phyloP scores from a whole-genome alignment of 1,140 invertebrate genomes.

The Agrypnia vestita region DNA sequence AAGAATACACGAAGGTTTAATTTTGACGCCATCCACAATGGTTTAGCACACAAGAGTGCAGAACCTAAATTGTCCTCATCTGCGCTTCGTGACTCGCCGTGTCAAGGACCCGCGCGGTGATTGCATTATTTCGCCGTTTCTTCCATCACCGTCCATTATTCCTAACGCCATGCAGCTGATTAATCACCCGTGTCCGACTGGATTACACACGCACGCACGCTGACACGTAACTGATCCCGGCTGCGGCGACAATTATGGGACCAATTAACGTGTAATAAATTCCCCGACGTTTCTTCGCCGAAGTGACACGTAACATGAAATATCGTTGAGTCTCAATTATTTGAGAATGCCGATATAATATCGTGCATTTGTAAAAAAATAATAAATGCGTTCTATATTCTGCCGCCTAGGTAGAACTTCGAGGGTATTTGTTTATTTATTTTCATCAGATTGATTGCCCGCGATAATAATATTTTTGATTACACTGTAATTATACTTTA shows the following conservation, averaged over 20 bases:
- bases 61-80: slow-evolving; percentile 30
- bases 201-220: slow-evolving; percentile 25
- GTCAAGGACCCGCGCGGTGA: slow-evolving; percentile 44
- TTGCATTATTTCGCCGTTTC: slow-evolving; percentile 38
- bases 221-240: slow-evolving; percentile 46
- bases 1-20: too few relatives aligned
- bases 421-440: too few relatives aligned
- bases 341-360: too few relatives aligned
- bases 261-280: slow-evolving; percentile 22
- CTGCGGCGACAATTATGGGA: slow-evolving; percentile 23
- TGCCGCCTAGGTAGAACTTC: too few relatives aligned
- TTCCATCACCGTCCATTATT: slow-evolving; percentile 45
- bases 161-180: slow-evolving; percentile 2
- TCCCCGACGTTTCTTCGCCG: neutral
- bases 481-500: too few relatives aligned
- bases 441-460: too few relatives aligned
- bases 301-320: slow-evolving; percentile 16
- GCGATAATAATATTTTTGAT: too few relatives aligned
- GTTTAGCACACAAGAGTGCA: slow-evolving; percentile 6
- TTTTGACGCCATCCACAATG: neutral
- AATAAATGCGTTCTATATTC: too few relatives aligned
- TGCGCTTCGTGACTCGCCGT: slow-evolving; percentile 32
- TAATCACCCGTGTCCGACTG: slow-evolving; percentile 35
- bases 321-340: neutral
- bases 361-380: too few relatives aligned